phyloP scores from a whole-genome alignment of 2,113 vertebrate genomes.

The Calypte anna region DNA sequence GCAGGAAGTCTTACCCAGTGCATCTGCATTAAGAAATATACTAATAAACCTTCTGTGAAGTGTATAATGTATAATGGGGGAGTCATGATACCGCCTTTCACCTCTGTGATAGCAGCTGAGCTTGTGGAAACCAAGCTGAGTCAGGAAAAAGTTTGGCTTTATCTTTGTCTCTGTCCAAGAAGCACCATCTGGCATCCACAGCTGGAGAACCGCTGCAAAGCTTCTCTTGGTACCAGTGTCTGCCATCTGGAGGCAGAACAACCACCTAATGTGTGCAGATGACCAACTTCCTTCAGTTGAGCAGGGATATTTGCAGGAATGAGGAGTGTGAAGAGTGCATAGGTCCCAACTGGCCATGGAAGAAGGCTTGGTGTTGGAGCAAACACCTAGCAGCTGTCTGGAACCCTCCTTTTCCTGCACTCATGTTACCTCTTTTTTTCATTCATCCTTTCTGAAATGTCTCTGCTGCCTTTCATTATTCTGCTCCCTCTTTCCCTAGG shows the following conservation, averaged over 20 bases:
- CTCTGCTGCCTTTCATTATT: neutral
- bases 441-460: neutral
- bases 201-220: neutral
- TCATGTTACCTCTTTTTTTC: neutral
- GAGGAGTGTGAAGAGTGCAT: neutral
- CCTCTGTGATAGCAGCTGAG: neutral
- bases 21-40: neutral
- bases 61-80: neutral
- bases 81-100: neutral
- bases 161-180: neutral
- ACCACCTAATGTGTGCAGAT: neutral
- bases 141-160: neutral
- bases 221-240: neutral
- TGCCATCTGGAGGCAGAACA: neutral
- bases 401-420: neutral
- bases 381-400: neutral
- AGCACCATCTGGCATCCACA: neutral
- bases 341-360: fast-evolving
- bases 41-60: neutral
- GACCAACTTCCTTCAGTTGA: neutral
- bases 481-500: neutral
- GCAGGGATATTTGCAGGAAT: neutral
- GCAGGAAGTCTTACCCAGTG: neutral
- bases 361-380: neutral
- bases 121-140: neutral